Evolutionary conservation across 1,140 invertebrate genomes (phyloP), one percentile per base, ranked within the genome.

Genomic region (Parasteatoda tepidariorum): DNA sequence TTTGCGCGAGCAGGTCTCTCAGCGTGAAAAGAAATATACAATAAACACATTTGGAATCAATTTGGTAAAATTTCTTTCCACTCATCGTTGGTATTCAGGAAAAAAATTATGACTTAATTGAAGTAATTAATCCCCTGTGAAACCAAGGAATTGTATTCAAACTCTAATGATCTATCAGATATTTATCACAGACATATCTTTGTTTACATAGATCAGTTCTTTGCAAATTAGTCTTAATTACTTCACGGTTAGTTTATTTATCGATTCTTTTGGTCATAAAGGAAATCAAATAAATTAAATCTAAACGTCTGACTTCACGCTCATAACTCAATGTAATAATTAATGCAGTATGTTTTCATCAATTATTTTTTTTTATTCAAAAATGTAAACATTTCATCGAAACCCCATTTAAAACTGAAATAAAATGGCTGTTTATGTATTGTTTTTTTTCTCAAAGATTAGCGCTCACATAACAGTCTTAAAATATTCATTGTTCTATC

Each of bases 211-310:
- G 70, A 82, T 62, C 79, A 71, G 55, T 24, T 82, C 79, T 71
- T 82, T 82, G 79, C 68, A 82, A 82, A 82, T 82, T 82, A 82
- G 66, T 57, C 79, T 71, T 82, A 82, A 82, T 82, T 82, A 82
- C 67, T 82, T 82, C 31, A 71, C 76, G 57, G 64, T 78, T 78
- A 78, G 24, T 78, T 78, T 78, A 64, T 78, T 78, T 78, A 66
- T 78, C 74, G 62, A 31, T 26, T 11, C 24, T 3, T 62, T 61
- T 54, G 28, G 28, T 55, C 55, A 73, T 73, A 75, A 61, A 75
- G 73, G 59, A 75, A 75, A 75, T 18, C 22, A 34, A 75, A 30
- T 33, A 59, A 75, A 41, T 62, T 75, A 41, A 75, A 75, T 62
- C 55, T 61, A 62, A 75, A 59, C 62, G 24, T 30, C 59, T 13